phyloP scores from a whole-genome alignment of 1,140 invertebrate genomes.

The Zaprionus camerounensis region DNA sequence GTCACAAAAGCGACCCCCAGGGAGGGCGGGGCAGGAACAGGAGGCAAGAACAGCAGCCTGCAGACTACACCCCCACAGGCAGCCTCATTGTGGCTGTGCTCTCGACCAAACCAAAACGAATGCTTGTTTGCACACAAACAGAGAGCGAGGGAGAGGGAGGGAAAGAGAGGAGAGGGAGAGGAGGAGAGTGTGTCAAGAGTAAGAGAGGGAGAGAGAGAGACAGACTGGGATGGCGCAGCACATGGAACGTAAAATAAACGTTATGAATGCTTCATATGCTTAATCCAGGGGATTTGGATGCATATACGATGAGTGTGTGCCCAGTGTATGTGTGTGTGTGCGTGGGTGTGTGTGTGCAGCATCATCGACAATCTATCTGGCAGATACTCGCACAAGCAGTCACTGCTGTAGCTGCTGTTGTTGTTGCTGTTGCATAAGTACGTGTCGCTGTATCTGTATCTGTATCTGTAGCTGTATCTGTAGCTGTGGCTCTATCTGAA shows the following conservation, averaged over 20 bases:
- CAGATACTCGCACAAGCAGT: slow-evolving; percentile 50
- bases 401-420: background rate
- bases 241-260: slow-evolving; percentile 70
- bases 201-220: slow-evolving; percentile 10
- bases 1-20: slow-evolving; percentile 12
- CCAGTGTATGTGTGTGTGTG: background rate
- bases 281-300: slow-evolving; percentile 81
- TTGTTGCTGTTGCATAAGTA: slow-evolving; percentile 24
- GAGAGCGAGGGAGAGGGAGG: slow-evolving; percentile 11
- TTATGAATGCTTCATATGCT: slow-evolving; percentile 83
- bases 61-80: background rate
- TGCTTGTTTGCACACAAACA: slow-evolving; percentile 53
- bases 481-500: slow-evolving; percentile 7
- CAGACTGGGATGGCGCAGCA: slow-evolving; percentile 15
- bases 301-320: slow-evolving; percentile 68
- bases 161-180: slow-evolving; percentile 26
- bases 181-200: background rate
- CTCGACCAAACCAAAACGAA: slow-evolving; percentile 39
- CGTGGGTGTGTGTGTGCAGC: slow-evolving; percentile 15
- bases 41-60: background rate
- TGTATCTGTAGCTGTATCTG: slow-evolving; percentile 6
- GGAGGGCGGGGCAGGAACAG: too few relatives aligned
- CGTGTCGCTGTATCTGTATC: slow-evolving; percentile 10
- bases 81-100: slow-evolving; percentile 10
- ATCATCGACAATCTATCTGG: slow-evolving; percentile 58